Evolutionary conservation across 2,113 vertebrate genomes (phyloP).

Genomic region (Odocoileus virginianus): DNA sequence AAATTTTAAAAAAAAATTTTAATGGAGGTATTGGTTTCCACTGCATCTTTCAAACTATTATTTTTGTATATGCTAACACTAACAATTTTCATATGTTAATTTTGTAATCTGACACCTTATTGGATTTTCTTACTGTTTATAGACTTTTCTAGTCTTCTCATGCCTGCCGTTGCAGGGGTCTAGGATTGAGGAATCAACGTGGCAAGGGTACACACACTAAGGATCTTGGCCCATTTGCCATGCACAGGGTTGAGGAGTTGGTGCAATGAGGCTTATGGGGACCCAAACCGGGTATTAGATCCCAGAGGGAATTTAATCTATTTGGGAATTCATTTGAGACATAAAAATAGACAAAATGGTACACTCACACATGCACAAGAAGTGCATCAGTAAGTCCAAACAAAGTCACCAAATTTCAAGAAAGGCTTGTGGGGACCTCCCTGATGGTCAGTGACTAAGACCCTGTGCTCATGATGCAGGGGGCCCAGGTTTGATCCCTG

Average conservation of each 20-base stretch:
- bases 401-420: background rate
- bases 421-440: background rate
- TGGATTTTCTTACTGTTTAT: background rate
- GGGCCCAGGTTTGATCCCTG: background rate
- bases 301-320: background rate
- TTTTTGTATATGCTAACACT: background rate
- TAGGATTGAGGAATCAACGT: background rate
- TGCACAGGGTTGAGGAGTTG: background rate
- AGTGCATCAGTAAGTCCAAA: background rate
- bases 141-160: background rate
- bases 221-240: background rate
- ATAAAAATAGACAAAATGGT: background rate
- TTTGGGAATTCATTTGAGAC: background rate
- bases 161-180: background rate
- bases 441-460: background rate
- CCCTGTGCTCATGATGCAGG: background rate
- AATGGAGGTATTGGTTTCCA: background rate
- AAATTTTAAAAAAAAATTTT: rapidly evolving
- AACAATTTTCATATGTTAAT: background rate
- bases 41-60: background rate
- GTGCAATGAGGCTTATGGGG: background rate
- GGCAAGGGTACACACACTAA: background rate
- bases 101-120: background rate
- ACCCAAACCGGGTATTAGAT: background rate
- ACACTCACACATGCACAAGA: background rate